Base-by-base conservation (phyloP, 2,797 vertebrate genomes). In the Merluccius polli region DNA sequence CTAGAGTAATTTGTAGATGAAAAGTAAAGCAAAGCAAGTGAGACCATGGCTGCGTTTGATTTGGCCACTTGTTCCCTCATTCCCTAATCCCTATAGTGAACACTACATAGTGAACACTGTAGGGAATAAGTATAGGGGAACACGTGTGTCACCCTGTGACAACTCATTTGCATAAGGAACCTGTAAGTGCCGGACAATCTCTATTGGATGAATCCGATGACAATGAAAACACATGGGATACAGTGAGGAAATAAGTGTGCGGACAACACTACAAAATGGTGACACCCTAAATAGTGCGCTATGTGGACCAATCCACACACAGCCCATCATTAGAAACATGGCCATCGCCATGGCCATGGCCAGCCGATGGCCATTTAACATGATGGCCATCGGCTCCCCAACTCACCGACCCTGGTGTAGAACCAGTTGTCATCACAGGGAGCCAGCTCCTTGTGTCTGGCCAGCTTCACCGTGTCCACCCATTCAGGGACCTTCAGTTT, bases 401-500 rank as follows among this genome's bases (percentile, higher is more conserved):
- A 83, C 95, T 93, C 86, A 97, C 96, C 96, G 2, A 96, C 95
- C 92, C 96, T 94, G 29, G 96, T 95, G 92, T 98, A 98, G 89
- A 95, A 98, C 97, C 97, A 98, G 91, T 98, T 97, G 75, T 97
- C 96, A 72, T 98, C 96, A 48, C 95, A 95, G 52, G 97, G 97
- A 36, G 96, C 95, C 84, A 98, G 86, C 87, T 98, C 96, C 87
- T 98, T 98, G 90, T 98, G 96, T 78, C 97, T 97, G 38, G 95
- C 96, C 79, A 98, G 82, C 79, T 98, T 98, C 41, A 98, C 96
- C 0, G 95, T 96, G 89, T 97, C 96, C 68, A 97, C 96, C 97
- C 96, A 98, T 79, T 98, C 97, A 1, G 96, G 96, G 18, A 97
- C 96, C 91, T 97, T 98, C 82, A 98, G 94, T 89, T 98, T 98